A percentile compares a stretch with the other conserved stretches of the same genome.
Evolutionary conservation across 2,888 invertebrate species (phyloP).

Genomic region (Philonicus albiceps): DNA sequence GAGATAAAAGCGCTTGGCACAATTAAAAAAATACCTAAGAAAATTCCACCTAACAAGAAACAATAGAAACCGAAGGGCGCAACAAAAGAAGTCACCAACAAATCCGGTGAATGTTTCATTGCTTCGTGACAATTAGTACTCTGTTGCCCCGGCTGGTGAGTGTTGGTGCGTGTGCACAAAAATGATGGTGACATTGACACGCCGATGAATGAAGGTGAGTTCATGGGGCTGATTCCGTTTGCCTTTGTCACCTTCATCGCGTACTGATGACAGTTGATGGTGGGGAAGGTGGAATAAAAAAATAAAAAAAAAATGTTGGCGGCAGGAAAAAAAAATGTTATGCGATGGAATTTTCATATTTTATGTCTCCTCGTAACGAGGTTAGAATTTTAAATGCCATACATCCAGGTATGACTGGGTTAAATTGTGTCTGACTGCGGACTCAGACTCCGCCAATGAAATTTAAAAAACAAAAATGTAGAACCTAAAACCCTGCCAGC

Average conservation of each 20-base stretch:
- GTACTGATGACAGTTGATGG: not conserved
- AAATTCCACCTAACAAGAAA: not conserved
- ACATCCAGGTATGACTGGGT: conserved; percentile 25
- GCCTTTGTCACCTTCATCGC: conserved; percentile 21
- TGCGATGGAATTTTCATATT: conserved; percentile 49
- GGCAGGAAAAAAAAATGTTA: conserved; percentile 21
- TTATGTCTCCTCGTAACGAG: conserved; percentile 47
- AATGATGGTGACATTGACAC: conserved; percentile 4
- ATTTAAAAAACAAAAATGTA: not conserved
- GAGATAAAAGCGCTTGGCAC: not conserved
- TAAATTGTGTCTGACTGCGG: conserved; percentile 25
- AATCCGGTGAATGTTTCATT: not conserved
- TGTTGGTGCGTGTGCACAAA: not conserved
- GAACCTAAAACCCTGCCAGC: not conserved
- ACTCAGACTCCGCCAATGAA: not conserved
- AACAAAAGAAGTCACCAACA: not conserved
- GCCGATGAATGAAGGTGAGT: not conserved
- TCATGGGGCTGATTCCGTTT: not conserved
- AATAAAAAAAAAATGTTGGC: not conserved
- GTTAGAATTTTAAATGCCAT: conserved; percentile 46
- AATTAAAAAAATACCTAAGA: not conserved
- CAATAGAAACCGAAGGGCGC: not conserved
- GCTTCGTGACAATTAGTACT: not conserved
- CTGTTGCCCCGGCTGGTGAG: not conserved
- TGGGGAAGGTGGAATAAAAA: not conserved